Evolutionary conservation across 2,797 vertebrate species (phyloP), one percentile per base, ranked within the genome.

Genomic region (Varecia variegata): DNA sequence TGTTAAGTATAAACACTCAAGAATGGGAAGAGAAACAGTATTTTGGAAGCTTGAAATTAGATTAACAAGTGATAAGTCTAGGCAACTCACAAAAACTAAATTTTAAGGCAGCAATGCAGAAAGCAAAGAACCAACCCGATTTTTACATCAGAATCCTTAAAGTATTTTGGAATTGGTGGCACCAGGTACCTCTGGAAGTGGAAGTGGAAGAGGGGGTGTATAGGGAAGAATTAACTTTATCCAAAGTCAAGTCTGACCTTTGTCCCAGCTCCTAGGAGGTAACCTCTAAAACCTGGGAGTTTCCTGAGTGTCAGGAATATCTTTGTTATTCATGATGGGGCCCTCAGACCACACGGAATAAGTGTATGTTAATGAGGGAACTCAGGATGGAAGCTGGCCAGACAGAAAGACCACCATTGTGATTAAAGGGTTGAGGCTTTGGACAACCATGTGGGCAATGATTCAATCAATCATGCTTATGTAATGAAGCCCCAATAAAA

Each of bases 1-100:
- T 45, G 7, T 5, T 50, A 92, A 82, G 3, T 56, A 35, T 52
- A 96, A 91, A 91, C 9, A 79, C 13, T 88, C 18, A 58, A 90
- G 50, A 86, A 90, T 12, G 25, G 18, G 23, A 88, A 9, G 14
- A 35, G 32, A 90, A 92, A 58, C 9, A 71, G 32, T 25, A 74
- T 90, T 88, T 90, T 90, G 6, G 65, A 90, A 96, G n/a, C 54
- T 82, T 14, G 21, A 83, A 74, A 91, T 83, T 50, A 79, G n/a
- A 73, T 60, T 60, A 92, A 90, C 6, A 68, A 86, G 5, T 74
- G 17, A 80, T 83, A 96, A 90, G 38, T 79, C 62, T 45, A 80
- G 38, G 7, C 20, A n/a, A 70, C 32, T 77, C 18, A 77, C 11
- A 62, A 92, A 97, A 88, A 54, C 6, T 76, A 90, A 93, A 94